These are phyloP conservation scores for Heliconius hermathena DNA, from an alignment of 1,140 invertebrate genomes.

Conservation along the genomic window DNA sequence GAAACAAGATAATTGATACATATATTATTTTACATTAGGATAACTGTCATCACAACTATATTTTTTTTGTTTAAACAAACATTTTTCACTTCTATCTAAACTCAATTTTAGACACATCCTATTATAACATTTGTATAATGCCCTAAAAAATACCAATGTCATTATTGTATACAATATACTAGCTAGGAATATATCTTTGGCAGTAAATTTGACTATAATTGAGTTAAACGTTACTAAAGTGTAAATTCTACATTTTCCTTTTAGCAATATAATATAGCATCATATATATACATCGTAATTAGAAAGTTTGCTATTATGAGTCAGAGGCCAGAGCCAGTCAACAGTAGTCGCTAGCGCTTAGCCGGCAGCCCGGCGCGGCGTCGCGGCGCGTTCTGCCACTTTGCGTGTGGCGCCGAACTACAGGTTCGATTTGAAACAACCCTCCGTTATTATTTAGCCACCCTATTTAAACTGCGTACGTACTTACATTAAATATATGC, in stretches of 20 bases:
- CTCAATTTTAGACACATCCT: no score
- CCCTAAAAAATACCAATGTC: no score
- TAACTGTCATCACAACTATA: no score
- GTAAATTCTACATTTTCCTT: conserved; percentile 14
- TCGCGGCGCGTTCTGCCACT: conserved; percentile 35
- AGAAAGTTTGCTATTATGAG: conserved; percentile 36
- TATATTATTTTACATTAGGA: no score
- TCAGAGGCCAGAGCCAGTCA: not conserved
- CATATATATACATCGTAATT: conserved; percentile 26
- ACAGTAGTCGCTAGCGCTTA: conserved; percentile 19
- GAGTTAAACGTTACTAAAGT: not conserved
- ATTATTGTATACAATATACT: no score
- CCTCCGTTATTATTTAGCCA: conserved; percentile 14
- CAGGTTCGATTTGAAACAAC: conserved; percentile 27
- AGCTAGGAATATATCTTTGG: not conserved
- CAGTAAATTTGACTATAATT: not conserved
- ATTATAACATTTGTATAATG: no score
- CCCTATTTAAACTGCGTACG: conserved; percentile 42
- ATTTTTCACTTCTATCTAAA: no score
- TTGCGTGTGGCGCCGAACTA: conserved; percentile 59
- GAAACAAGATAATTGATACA: no score
- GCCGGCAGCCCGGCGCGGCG: conserved; percentile 43
- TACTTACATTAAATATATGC: conserved; percentile 34
- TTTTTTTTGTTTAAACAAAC: no score
- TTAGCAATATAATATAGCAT: conserved; percentile 23